Percentiles rank a stretch among this genome's conserved stretches.
Evolutionary conservation across 2,797 vertebrate species (phyloP).

Genomic region (Esox masquinongy): DNA sequence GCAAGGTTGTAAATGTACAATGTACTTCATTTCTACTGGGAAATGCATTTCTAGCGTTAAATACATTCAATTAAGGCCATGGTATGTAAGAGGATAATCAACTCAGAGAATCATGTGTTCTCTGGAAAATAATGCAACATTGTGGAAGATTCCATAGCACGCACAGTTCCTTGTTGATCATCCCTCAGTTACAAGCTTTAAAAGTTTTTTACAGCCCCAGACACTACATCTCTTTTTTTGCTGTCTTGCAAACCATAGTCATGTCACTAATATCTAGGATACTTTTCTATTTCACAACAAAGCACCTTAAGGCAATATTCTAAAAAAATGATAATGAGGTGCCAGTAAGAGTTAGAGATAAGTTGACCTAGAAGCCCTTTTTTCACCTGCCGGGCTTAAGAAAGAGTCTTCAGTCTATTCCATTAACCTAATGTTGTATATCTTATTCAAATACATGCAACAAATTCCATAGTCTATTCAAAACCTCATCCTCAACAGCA

Average conservation of each 20-base stretch:
- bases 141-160: no score
- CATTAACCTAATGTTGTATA: slow-evolving; percentile 1
- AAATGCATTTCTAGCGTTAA: no score
- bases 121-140: no score
- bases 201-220: no score
- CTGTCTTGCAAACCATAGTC: neutral
- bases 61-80: no score
- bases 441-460: neutral
- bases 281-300: neutral
- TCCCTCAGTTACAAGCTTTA: no score
- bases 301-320: neutral
- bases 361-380: neutral
- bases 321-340: neutral
- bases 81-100: no score
- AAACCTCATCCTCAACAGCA: neutral
- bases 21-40: no score
- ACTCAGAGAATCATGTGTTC: no score
- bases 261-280: neutral
- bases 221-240: neutral
- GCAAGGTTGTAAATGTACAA: no score
- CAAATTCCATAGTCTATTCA: neutral
- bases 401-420: neutral
- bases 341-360: neutral
- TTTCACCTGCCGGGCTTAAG: neutral
- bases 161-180: no score